Base-by-base conservation (phyloP, 1,140 invertebrate species). In the Plodia interpunctella region DNA sequence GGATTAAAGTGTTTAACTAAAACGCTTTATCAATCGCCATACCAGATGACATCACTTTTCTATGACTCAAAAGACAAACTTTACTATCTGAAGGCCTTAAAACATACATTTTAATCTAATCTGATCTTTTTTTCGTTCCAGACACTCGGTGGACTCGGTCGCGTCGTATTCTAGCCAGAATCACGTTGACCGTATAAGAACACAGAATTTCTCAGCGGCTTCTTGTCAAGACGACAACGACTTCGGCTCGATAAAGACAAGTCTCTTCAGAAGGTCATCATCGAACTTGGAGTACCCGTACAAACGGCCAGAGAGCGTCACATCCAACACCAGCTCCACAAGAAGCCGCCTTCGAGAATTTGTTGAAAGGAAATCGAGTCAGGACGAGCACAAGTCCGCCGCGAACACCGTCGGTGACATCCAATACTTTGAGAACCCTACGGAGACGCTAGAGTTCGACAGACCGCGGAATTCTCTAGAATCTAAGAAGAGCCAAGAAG, bases 121-220 rank as follows among this genome's bases (percentile, higher is more conserved):
- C 80, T 72, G 60, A 32, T 10, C 11, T 11, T 32, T 32, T 82
- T 80, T 78, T 50, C 63, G 59, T 90, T 90, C 57, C 87, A 90
- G 90, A 70, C 90, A 90, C 81, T 90, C 90, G 72, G 90, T 90
- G 80, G 90, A 90, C 83, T 90, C 88, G 84, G 90, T 90, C 78
- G 86, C 88, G 83, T 90, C 90, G 83, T 87, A 90, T 87, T 90
- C 87, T 83, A 90, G 88, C 70, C 90, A 90, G 83, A 88, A 89
- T 87, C 90, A 90, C 90, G 90, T 90, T 74, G 90, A 90, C 84
- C 88, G 87, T 68, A 90, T 90, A 83, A 87, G 90, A 74, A 83
- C 85, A 68, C 83, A 85, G 70, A 88, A 88, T 65, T 85, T 87
- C 85, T 87, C 86, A 82, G 76, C 87, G 78, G 83, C 83, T 87